Base-by-base conservation (phyloP, 2,113 vertebrate genomes). In the Delphinus delphis region DNA sequence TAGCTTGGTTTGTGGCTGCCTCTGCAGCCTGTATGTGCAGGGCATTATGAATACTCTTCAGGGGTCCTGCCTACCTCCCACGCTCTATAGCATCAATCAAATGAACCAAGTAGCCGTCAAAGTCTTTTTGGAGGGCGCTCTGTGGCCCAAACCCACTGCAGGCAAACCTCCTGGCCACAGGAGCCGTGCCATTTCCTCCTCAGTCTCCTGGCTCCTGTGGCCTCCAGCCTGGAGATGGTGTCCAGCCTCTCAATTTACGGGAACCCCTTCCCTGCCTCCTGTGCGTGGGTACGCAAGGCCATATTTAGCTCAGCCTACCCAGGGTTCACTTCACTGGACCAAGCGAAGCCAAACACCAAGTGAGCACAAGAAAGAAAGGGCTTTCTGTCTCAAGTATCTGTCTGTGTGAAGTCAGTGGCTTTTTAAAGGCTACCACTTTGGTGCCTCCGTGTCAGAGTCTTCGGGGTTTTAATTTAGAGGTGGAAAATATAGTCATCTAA, bases 361-460 rank as follows among this genome's bases (percentile, higher is more conserved):
- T 83, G 81, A 97, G 68, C 71, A 92, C 84, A 96, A 96, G 97
- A 70, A 97, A 97, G 67, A 98, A 98, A 97, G 95, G 81, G n/a
- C 87, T 97, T 95, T 97, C 97, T 98, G 97, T 97, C 97, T 77
- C 38, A 81, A 88, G 36, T 79, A 96, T 97, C 94, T 95, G 84
- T 98, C 97, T 96, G 73, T 65, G 74, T 95, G 90, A 92, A 95
- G 90, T 79, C 96, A 97, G 90, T 81, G 58, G 88, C 90, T 97
- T 98, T 97, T 95, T 88, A 80, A 97, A 97, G 70, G 96, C 91
- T 90, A 85, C 96, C 63, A 97, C 89, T 95, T 74, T 68, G 95
- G 92, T 95, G 36, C 95, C 53, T 97, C 63, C 0, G 36, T 36
- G 26, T 97, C 97, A 95, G 26, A 97, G 97, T 98, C 89, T 92